Conservation (phyloP, 2,113 vertebrate species). For the Mormoops blainvillei region DNA sequence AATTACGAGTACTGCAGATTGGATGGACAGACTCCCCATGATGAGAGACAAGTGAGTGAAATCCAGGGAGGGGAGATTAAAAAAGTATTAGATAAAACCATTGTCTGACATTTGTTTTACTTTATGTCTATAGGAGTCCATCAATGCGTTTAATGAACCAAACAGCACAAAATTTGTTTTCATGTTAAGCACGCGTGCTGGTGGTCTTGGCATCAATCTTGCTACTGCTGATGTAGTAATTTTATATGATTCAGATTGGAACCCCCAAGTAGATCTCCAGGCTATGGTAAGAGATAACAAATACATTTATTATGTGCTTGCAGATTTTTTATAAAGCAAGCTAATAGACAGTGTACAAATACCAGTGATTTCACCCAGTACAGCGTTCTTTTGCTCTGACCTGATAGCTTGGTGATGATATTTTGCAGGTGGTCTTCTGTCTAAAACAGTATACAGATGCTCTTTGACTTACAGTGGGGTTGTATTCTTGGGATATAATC, state of each 20-base stretch:
- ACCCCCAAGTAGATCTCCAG: conserved; percentile 98
- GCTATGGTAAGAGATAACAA: conserved; percentile 89
- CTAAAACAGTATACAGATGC: background rate
- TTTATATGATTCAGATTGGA: conserved; percentile 99
- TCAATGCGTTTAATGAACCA: conserved; percentile 93
- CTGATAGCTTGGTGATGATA: background rate
- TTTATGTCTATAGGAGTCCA: conserved; percentile 87
- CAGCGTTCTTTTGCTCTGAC: background rate
- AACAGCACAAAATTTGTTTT: conserved; percentile 96
- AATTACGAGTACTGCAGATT: conserved; percentile 95
- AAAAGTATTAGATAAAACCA: background rate
- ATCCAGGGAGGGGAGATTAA: background rate
- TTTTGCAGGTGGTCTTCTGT: background rate
- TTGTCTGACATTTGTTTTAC: background rate
- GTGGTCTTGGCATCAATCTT: conserved; percentile 97
- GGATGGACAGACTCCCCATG: conserved; percentile 96
- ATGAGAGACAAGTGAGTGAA: conserved; percentile 92
- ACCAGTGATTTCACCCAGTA: background rate
- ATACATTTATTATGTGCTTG: background rate
- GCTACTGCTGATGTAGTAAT: conserved; percentile 98
- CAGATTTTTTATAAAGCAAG: background rate
- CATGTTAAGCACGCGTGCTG: conserved; percentile 97
- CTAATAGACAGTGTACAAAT: background rate
- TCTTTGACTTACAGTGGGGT: background rate
- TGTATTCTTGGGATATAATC: background rate